Evolutionary conservation across 2,113 vertebrate genomes (phyloP).

Genomic region (Tachuris rubrigastra): DNA sequence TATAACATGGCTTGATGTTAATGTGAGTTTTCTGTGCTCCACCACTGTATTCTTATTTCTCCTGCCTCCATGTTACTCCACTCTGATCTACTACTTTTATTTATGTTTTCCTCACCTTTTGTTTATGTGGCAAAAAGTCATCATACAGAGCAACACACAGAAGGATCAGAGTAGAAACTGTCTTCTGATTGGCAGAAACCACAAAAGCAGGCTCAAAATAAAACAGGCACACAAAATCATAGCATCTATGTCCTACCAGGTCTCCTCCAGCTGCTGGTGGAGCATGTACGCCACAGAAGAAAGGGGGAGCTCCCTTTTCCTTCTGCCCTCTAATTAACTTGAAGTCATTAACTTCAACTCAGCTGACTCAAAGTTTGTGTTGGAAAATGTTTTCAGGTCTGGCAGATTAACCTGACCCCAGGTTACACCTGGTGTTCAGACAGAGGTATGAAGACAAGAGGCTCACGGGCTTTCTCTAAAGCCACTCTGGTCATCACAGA

Average conservation of each 20-base stretch:
- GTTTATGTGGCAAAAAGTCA: background rate
- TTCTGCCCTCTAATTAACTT: background rate
- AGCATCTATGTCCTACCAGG: rapidly evolving
- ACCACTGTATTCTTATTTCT: background rate
- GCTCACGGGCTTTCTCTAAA: rapidly evolving
- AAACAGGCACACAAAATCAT: rapidly evolving
- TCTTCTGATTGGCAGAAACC: background rate
- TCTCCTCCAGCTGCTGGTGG: background rate
- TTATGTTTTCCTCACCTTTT: background rate
- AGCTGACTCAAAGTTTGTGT: background rate
- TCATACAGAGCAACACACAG: background rate
- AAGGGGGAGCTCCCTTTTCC: background rate
- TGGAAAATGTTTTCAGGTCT: background rate
- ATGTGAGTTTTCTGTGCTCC: background rate
- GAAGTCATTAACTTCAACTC: background rate
- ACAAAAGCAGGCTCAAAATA: background rate
- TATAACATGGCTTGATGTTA: background rate
- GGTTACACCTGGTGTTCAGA: background rate
- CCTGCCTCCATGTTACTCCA: rapidly evolving
- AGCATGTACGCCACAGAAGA: rapidly evolving
- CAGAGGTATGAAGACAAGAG: background rate
- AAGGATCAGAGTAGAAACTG: background rate
- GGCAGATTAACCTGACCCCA: background rate
- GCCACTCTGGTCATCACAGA: background rate
- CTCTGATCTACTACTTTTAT: background rate